Evolutionary conservation across 2,113 vertebrate genomes (phyloP), one percentile per base, ranked within the genome.

Genomic region (Epinephelus lanceolatus): DNA sequence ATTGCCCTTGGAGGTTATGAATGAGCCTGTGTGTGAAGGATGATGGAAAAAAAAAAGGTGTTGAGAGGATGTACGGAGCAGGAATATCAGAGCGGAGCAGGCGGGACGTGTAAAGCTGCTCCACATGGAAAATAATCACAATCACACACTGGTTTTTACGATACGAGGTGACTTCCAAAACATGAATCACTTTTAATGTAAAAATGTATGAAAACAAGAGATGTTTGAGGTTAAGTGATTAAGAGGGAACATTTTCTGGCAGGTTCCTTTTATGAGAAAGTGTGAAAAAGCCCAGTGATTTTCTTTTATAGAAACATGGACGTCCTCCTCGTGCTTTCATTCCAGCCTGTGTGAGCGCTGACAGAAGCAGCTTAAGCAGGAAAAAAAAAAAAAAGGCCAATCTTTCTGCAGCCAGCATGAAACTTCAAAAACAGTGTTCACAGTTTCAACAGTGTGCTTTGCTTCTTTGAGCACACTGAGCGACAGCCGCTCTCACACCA

Each of bases 1-100:
- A 87, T 88, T 80, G 84, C 53, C 81, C 83, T 72, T 68, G 78
- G 86, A 86, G 83, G 77, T 80, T 89, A 94, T 95, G 93, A 94
- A 94, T 92, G 93, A 88, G 86, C 87, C 91, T 93, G 90, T 94
- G 93, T 95, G 83, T 81, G 67, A 30, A 55, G 71, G 57, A 62
- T n/a, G 81, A 74, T 65, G 74, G n/a, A 80, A 78, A 78, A 76
- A 80, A 83, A 63, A 76, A 77, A 93, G 88, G 90, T 89, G 86
- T 88, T 84, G 85, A 81, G 85, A 85, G 79, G 84, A 88, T 71
- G 89, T 83, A 88, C 52, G n/a, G 37, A 77, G 84, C 73, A 67
- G 79, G 60, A 90, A 74, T 86, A 89, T 86, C 75, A 71, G 80
- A 71, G 82, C 30, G 37, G 51, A 83, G 72, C 23, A 14, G 76